Evolutionary conservation across 2,797 vertebrate genomes (phyloP).

Genomic region (Potorous gilbertii): DNA sequence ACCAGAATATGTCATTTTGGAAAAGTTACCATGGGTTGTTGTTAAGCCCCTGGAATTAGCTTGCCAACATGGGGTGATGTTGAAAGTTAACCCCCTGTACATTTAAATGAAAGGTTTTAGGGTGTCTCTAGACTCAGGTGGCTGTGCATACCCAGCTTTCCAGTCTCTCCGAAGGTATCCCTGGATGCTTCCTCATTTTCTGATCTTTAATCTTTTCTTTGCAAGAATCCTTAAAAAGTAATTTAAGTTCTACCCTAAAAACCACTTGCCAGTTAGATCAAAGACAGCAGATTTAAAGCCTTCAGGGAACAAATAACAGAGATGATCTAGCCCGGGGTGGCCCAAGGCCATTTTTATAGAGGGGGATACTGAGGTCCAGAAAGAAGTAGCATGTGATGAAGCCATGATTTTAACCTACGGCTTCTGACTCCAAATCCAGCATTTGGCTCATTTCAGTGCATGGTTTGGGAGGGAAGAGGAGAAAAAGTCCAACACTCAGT

Average conservation of each 20-base stretch:
- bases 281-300: background rate
- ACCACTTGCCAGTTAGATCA: background rate
- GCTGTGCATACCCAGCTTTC: background rate
- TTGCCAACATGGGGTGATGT: background rate
- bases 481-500: background rate
- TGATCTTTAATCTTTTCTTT: background rate
- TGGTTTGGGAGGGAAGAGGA: background rate
- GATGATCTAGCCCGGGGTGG: background rate
- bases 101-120: background rate
- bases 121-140: background rate
- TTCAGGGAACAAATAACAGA: background rate
- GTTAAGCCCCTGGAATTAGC: background rate
- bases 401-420: background rate
- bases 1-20: background rate
- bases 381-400: background rate
- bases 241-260: background rate
- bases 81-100: rapidly evolving
- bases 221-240: background rate
- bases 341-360: background rate
- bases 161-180: background rate
- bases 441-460: background rate
- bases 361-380: background rate
- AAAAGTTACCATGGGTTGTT: background rate
- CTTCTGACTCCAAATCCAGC: background rate
- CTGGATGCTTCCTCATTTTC: rapidly evolving